These are phyloP conservation scores for Pimephales promelas DNA, from an alignment of 2,113 vertebrate species.

Conservation along the genomic window DNA sequence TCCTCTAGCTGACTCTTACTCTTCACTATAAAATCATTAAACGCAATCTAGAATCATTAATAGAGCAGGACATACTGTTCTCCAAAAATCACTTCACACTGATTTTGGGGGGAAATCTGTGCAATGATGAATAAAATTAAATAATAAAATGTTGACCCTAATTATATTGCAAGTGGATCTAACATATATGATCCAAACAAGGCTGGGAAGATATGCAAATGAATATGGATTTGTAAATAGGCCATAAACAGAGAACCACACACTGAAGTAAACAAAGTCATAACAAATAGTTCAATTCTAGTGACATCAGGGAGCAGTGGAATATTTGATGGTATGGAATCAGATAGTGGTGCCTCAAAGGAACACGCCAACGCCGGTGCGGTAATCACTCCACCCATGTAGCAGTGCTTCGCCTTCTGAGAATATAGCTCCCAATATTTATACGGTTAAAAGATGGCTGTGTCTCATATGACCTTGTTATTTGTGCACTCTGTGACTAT, in stretches of 20 bases:
- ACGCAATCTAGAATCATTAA: conserved; percentile 9
- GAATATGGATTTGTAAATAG: neutral
- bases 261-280: neutral
- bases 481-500: too few species aligned
- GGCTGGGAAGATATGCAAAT: neutral
- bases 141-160: neutral
- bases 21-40: conserved; percentile 35
- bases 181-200: neutral
- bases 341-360: neutral
- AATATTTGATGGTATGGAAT: neutral
- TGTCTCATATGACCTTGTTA: too few species aligned
- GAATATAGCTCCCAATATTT: too few species aligned
- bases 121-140: neutral
- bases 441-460: too few species aligned
- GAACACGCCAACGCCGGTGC: too few species aligned
- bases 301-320: neutral
- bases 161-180: neutral
- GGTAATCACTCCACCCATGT: too few species aligned
- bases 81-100: conserved; percentile 1
- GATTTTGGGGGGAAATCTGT: neutral
- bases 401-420: too few species aligned
- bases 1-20: conserved; percentile 13
- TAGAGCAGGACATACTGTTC: conserved; percentile 38
- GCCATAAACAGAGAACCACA: neutral
- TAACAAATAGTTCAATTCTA: neutral